A percentile compares a stretch with the other conserved stretches of the same genome.
These are phyloP conservation scores for Rambutsinella grinnellia DNA, from an alignment of 2,888 invertebrate species.

Conservation along the genomic window DNA sequence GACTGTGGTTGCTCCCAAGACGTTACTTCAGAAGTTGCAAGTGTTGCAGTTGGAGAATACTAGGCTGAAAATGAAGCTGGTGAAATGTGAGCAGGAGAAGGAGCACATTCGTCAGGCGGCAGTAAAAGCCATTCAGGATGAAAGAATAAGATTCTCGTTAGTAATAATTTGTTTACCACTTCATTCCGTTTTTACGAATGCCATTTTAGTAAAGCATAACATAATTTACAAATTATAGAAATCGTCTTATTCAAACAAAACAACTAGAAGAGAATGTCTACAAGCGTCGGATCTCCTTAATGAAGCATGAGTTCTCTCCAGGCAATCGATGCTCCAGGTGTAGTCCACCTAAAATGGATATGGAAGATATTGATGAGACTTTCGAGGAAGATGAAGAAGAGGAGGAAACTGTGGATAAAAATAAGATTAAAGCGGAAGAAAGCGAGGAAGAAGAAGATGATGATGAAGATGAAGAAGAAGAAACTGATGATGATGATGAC, in stretches of 20 bases:
- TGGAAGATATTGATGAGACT: slow-evolving; percentile 45
- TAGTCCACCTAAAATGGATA: slow-evolving; percentile 32
- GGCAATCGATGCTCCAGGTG: slow-evolving; percentile 16
- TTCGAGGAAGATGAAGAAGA: slow-evolving; percentile 32
- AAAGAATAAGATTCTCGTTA: neutral
- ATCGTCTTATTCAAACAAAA: neutral
- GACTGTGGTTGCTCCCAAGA: slow-evolving; percentile 46
- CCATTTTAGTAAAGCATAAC: neutral
- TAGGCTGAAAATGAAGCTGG: neutral
- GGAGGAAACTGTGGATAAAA: neutral
- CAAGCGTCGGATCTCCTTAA: slow-evolving; percentile 22
- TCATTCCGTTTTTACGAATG: no score
- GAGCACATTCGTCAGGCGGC: slow-evolving; percentile 24
- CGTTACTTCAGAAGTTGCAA: slow-evolving; percentile 19
- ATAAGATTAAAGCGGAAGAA: neutral
- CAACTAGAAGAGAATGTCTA: slow-evolving; percentile 12
- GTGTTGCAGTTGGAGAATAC: slow-evolving; percentile 14
- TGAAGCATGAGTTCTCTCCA: slow-evolving; percentile 10
- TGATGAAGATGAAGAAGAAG: neutral
- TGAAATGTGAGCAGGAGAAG: slow-evolving; percentile 12
- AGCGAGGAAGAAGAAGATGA: slow-evolving; percentile 21
- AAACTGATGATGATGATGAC: neutral
- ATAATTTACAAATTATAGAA: slow-evolving; percentile 3
- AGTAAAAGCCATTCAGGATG: slow-evolving; percentile 15
- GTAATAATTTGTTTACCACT: no score